Conservation (phyloP, 2,113 vertebrate species). For the Mesembrinibis cayennensis region DNA sequence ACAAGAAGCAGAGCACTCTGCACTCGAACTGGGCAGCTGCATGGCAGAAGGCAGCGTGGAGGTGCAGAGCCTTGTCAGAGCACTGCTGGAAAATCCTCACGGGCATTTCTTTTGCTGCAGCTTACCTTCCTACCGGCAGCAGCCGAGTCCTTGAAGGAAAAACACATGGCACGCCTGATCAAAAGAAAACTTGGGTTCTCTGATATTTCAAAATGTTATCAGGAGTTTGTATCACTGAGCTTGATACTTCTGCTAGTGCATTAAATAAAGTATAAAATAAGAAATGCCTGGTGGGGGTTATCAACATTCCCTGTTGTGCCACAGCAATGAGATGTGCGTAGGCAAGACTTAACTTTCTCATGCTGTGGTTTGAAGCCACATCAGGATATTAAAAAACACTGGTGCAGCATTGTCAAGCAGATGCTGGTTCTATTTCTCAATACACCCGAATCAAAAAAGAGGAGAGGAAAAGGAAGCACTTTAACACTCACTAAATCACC, state of each 20-base stretch:
- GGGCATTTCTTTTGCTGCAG: background rate
- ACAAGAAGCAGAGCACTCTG: background rate
- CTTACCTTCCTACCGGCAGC: background rate
- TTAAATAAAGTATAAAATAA: background rate
- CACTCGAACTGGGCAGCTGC: rapidly evolving
- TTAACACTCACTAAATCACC: background rate
- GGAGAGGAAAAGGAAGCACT: background rate
- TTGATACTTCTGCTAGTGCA: background rate
- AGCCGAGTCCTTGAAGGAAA: background rate
- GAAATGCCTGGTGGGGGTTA: background rate
- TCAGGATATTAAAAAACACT: background rate
- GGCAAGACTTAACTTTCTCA: background rate
- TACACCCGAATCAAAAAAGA: background rate
- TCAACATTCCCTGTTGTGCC: background rate
- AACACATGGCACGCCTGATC: background rate
- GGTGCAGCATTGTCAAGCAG: background rate
- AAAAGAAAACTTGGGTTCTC: background rate
- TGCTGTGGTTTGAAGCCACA: background rate
- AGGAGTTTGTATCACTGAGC: background rate
- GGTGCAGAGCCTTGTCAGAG: background rate
- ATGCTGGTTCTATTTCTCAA: background rate
- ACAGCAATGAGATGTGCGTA: rapidly evolving
- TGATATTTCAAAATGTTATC: background rate
- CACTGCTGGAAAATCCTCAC: background rate
- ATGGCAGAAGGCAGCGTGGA: background rate